Evolutionary conservation across 2,797 vertebrate species (phyloP), one percentile per base, ranked within the genome.

Genomic region (Anolis apletophallus): DNA sequence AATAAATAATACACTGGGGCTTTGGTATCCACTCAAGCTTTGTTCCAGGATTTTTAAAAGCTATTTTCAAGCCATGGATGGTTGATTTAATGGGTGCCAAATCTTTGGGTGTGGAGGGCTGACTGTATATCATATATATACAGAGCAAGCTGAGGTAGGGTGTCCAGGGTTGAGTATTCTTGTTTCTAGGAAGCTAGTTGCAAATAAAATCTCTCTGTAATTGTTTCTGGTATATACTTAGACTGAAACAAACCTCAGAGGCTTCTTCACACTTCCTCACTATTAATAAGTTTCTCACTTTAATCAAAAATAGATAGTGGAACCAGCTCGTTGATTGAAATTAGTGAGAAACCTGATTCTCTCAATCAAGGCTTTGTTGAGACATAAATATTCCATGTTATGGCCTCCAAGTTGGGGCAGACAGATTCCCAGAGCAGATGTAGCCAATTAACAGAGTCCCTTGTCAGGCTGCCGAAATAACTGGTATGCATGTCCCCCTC

Each of bases 301-400:
- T 21, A 79, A 87, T 74, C 80, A 87, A 76, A 85, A 91, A 79
- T 82, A 69, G 69, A 68, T 57, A 46, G 16, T 32, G 59, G 12
- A 79, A 83, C 36, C 74, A 74, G 69, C 69, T 52, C 11, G 17
- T 75, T 26, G 16, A 69, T 75, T 69, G 81, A 81, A 88, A 81
- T 78, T 77, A 81, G 61, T 32, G 40, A 85, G 83, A 81, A 87
- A 77, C 78, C 61, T 59, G 61, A 55, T 1, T 84, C 90, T 76
- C 84, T 80, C 54, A 88, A 84, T n/a, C 71, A 19, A 76, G 54
- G 85, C 23, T 21, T 87, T 75, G 64, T 82, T 81, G 0, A 0
- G 0, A 0, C 76, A 9, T 16, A 0, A 0, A 75, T 7, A 36
- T 16, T 7, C 34, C 61, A 17, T n/a, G 4, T 1, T 59, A 16